Conservation (phyloP, 1,140 invertebrate species). For the Pseudomyrmex cubaensis region DNA sequence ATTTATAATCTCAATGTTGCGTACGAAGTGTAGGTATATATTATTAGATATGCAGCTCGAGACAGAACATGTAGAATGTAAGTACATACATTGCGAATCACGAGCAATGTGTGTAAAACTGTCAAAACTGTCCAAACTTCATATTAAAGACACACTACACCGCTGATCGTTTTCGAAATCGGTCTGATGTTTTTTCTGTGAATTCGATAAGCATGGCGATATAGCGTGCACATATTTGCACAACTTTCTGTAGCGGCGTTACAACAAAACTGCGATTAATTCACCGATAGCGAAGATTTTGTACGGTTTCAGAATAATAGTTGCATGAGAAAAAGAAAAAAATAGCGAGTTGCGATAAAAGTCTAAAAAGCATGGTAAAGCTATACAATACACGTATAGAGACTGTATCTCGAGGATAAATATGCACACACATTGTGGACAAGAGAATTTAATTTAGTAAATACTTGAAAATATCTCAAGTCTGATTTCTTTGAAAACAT, state of each 20-base stretch:
- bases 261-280: constrained; percentile 9
- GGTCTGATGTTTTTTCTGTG: constrained; percentile 8
- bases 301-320: constrained; percentile 10
- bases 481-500: not conserved
- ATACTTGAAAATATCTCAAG: not conserved
- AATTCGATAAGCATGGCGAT: constrained; percentile 30
- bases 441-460: too few species aligned
- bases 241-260: not conserved
- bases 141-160: too few species aligned
- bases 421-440: not conserved
- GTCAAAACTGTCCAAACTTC: too few species aligned
- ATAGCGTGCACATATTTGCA: constrained; percentile 27
- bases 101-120: too few species aligned
- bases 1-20: constrained; percentile 29
- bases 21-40: not conserved
- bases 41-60: too few species aligned
- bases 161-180: constrained; percentile 6
- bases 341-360: constrained; percentile 19
- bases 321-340: constrained; percentile 15
- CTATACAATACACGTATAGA: not conserved
- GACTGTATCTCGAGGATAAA: constrained; percentile 19
- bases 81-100: too few species aligned
- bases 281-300: not conserved
- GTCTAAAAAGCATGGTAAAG: not conserved
- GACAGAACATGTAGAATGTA: too few species aligned